Base-by-base conservation (phyloP, 92 coral and sea anemone genomes). In the Hydrozoanthus gracilis region DNA sequence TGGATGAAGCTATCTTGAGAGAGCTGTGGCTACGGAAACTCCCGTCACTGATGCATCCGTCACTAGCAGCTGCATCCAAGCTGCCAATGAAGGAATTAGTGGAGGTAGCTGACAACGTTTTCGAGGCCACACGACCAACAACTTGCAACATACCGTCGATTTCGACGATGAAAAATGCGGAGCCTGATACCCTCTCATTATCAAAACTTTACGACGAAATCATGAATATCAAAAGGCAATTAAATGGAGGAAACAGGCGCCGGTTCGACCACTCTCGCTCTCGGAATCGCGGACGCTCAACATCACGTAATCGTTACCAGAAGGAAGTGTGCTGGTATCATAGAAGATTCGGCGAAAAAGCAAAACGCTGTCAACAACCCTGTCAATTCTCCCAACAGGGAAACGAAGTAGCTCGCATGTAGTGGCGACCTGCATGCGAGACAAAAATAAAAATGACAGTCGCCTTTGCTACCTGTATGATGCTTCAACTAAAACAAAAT, bases 311-410 rank as follows among this genome's bases (percentile, higher is more conserved):
- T n/a, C 9, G 64, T 9, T 12, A 12, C 15, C 9, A n/a, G 3
- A 56, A 3, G 14, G 11, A 52, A 5, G 11, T 90, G 11, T 90
- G 90, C 82, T 90, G 92, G 92, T 73, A 86, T 74, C 82, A 86
- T 74, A 45, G 60, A 35, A 50, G 62, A 44, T 86, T 60, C 51
- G 90, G 88, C 62, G 12, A 45, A 10, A 86, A 89, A 56, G 92
- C 92, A 7, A 68, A 68, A 47, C 86, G 86, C 44, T 86, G 87
- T 84, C 73, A 83, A 14, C 60, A 80, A 61, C 92, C 90, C 18
- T 90, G 92, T 85, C 47, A 76, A 48, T 90, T 82, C 70, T n/a
- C n/a, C n/a, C n/a, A n/a, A n/a, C n/a, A n/a, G 92, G 78, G 79
- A 86, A 85, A 78, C 89, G 83, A 2, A 16, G 64, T 3, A 7